A percentile compares a stretch with the other conserved stretches of the same genome.
These are phyloP conservation scores for Chymomyza costata DNA, from an alignment of 1,140 invertebrate species.

Conservation along the genomic window DNA sequence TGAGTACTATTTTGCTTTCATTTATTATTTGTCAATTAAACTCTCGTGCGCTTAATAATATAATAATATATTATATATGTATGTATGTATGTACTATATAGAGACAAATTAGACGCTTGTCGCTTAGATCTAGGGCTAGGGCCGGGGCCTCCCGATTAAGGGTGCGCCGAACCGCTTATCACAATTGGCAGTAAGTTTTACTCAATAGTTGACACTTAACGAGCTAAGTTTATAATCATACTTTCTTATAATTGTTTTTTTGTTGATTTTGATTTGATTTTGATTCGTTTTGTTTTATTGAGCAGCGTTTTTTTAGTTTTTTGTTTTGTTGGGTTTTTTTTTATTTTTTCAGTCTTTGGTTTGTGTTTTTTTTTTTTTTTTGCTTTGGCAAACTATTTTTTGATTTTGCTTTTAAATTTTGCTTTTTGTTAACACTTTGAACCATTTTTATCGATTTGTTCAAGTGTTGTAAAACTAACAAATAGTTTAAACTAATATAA, in stretches of 20 bases:
- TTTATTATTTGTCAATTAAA: no score
- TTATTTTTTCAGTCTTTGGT: slow-evolving; percentile 20
- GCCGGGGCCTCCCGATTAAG: no score
- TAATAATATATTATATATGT: no score
- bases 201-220: slow-evolving; percentile 49
- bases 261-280: slow-evolving; percentile 30
- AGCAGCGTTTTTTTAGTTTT: slow-evolving; percentile 7
- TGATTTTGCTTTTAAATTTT: not conserved
- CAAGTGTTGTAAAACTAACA: no score
- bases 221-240: slow-evolving; percentile 31
- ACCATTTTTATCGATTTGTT: no score
- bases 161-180: not conserved
- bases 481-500: no score
- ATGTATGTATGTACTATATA: no score
- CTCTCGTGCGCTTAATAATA: no score
- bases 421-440: no score
- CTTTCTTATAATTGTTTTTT: slow-evolving; percentile 42
- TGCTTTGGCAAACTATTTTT: slow-evolving; percentile 12
- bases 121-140: no score
- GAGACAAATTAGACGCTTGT: no score
- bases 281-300: slow-evolving; percentile 9
- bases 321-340: slow-evolving; percentile 27
- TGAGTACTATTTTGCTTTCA: slow-evolving; percentile 37
- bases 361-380: slow-evolving; percentile 12
- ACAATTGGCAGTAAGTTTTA: slow-evolving; percentile 21